Evolutionary conservation across 2,113 vertebrate species (phyloP).

Genomic region (Alosa alosa): DNA sequence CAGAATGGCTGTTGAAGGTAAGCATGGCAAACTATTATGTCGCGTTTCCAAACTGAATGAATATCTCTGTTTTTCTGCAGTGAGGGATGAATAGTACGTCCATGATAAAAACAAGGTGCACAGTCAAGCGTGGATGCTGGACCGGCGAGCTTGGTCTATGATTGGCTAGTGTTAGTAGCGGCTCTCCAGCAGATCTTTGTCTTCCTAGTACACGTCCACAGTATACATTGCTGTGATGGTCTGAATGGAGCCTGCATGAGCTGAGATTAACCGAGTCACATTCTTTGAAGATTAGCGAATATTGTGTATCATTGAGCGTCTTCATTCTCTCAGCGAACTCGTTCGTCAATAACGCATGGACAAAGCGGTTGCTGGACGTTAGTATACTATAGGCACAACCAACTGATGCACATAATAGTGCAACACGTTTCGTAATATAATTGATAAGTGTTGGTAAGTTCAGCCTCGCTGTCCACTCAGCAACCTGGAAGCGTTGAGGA

Average conservation of each 20-base stretch:
- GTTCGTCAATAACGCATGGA: background rate
- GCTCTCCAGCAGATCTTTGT: slow-evolving; percentile 43
- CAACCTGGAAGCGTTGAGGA: background rate
- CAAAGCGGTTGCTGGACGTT: background rate
- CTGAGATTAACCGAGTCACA: slow-evolving; percentile 23
- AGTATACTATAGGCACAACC: background rate
- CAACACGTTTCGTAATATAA: background rate
- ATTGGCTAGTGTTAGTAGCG: slow-evolving; percentile 51
- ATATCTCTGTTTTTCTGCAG: background rate
- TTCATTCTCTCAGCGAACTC: background rate
- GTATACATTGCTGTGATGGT: slow-evolving; percentile 30
- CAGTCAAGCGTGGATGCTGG: slow-evolving; percentile 2
- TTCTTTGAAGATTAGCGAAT: slow-evolving; percentile 30
- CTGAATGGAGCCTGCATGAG: slow-evolving; percentile 10
- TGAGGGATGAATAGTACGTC: background rate
- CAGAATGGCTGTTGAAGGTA: slow-evolving; percentile 76
- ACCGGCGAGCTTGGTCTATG: slow-evolving; percentile 34
- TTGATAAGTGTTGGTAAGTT: background rate
- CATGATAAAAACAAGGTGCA: slow-evolving; percentile 22
- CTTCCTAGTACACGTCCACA: slow-evolving; percentile 17
- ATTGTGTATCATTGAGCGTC: slow-evolving; percentile 18
- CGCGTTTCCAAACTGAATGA: background rate
- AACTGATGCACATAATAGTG: slow-evolving; percentile 5
- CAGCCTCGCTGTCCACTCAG: background rate
- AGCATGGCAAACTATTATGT: slow-evolving; percentile 37